Base-by-base conservation (phyloP, 2,888 invertebrate genomes). In the Vannuccia rotundouncinata region DNA sequence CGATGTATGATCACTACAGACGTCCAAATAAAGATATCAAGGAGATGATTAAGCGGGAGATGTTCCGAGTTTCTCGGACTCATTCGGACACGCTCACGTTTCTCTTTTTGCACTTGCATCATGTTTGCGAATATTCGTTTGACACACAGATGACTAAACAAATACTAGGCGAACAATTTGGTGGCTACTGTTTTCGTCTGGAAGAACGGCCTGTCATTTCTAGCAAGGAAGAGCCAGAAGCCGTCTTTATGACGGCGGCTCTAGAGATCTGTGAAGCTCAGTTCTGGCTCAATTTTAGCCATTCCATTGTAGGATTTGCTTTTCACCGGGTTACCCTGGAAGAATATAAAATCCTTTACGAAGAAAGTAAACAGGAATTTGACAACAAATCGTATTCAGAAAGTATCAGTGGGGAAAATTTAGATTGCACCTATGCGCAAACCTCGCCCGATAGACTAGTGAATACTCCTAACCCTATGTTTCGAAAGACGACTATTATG, bases 261-360 rank as follows among this genome's bases (percentile, higher is more conserved):
- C 25, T 66, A 2, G 66, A 66, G 5, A 2, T 66, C 22, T 66
- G 66, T 22, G 66, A 66, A 22, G 2, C 22, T n/a, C 5, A 27
- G 25, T 66, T 66, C 25, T 66, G 66, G 66, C 66, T 66, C 5
- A 66, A 66, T 66, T 66, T 66, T 27, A 66, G 66, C 22, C 66
- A 66, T 22, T 66, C 66, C 2, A 2, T n/a, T 5, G 66, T 66
- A 13, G 66, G 66, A 2, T 66, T 66, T 22, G 5, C 66, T 22
- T 66, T 66, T 22, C 66, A 66, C 22, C 25, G 25, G 13, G 10
- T 66, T 22, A 66, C 10, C 22, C 5, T n/a, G n/a, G n/a, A n/a
- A n/a, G n/a, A n/a, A n/a, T n/a, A n/a, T n/a, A n/a, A n/a, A n/a
- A n/a, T n/a, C n/a, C n/a, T n/a, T n/a, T n/a, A n/a, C n/a, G n/a